Conservation (phyloP, 2,888 invertebrate species). For the Ryuthela nishihirai region DNA sequence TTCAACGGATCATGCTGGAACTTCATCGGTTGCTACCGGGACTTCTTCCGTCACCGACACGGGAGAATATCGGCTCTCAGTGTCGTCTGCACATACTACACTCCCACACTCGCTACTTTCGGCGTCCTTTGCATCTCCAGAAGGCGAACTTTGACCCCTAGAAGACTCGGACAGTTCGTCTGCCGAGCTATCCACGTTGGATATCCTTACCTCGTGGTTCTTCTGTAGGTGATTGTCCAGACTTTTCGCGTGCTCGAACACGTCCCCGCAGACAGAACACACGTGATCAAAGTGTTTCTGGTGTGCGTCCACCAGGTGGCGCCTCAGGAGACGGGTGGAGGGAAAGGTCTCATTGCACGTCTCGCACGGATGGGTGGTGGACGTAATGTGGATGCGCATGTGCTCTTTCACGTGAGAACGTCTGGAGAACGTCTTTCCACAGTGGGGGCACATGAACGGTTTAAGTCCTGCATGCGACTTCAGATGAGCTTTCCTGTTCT, state of each 20-base stretch:
- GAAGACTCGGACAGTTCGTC: neutral
- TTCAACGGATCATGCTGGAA: no score
- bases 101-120: constrained; percentile 32
- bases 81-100: constrained; percentile 10
- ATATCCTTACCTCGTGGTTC: constrained; percentile 62
- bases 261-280: constrained; percentile 78
- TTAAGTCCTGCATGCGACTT: constrained; percentile 47
- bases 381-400: constrained; percentile 75
- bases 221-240: constrained; percentile 77
- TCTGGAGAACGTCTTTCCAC: constrained; percentile 75
- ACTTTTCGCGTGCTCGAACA: constrained; percentile 77
- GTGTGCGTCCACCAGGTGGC: constrained; percentile 78
- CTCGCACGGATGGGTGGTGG: constrained; percentile 73
- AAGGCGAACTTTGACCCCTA: constrained; percentile 20
- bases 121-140: constrained; percentile 23
- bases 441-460: constrained; percentile 61
- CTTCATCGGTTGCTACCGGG: no score
- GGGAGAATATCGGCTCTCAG: neutral
- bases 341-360: constrained; percentile 75
- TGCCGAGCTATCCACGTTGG: constrained; percentile 2
- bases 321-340: constrained; percentile 74
- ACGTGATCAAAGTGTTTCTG: constrained; percentile 75
- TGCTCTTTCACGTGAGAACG: constrained; percentile 78
- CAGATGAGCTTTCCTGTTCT: constrained; percentile 52
- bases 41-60: constrained; percentile 5